These are phyloP conservation scores for Umimayanthus kanabou DNA, from an alignment of 92 coral and sea anemone genomes.

Conservation along the genomic window DNA sequence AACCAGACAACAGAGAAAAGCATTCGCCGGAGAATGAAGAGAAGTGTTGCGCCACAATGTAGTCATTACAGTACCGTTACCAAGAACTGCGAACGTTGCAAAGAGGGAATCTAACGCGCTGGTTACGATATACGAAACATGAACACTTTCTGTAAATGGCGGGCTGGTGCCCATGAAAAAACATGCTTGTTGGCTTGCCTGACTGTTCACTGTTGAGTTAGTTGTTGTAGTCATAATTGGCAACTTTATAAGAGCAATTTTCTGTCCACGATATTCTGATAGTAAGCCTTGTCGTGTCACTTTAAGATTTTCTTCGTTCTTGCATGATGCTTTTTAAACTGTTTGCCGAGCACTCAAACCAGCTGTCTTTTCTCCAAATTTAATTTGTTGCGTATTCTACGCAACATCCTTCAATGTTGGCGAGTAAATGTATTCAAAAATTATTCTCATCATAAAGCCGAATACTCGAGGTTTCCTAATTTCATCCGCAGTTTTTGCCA, in stretches of 20 bases:
- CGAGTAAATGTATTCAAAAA: neutral
- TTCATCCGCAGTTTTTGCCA: neutral
- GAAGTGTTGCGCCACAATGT: constrained; percentile 8
- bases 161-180: constrained; percentile 15
- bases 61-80: constrained; percentile 14
- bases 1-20: constrained; percentile 20
- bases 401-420: neutral
- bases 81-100: constrained; percentile 14
- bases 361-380: neutral
- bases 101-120: constrained; percentile 9
- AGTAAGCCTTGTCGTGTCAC: neutral
- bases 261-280: neutral
- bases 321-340: neutral
- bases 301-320: too few species aligned
- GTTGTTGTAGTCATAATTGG: neutral
- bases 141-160: constrained; percentile 17
- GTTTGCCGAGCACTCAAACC: neutral
- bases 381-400: neutral
- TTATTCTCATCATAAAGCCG: neutral
- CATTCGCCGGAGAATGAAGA: constrained; percentile 10
- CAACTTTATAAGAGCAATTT: neutral
- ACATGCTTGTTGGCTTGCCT: neutral
- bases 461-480: neutral
- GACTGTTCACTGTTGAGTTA: neutral
- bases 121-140: constrained; percentile 19